Conservation (phyloP, 64 coral and sea anemone species). For the Dendrophyllia cribrosa region DNA sequence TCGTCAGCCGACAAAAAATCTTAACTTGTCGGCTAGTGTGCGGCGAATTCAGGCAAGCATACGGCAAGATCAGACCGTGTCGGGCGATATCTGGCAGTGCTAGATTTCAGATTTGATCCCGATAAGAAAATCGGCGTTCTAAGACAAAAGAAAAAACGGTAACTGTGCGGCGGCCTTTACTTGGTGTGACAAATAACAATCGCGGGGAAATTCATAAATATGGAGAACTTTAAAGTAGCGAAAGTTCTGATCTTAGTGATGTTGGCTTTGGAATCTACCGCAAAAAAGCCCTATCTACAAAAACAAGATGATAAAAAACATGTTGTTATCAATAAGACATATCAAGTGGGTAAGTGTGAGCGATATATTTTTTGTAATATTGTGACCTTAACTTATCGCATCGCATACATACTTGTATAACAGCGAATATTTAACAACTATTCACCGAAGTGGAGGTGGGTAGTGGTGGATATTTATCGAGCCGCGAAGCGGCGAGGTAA, state of each 20-base stretch:
- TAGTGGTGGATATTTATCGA: background rate
- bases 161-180: background rate
- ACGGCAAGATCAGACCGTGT: no score
- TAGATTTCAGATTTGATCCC: no score
- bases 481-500: background rate
- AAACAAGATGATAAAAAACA: slow-evolving; percentile 16
- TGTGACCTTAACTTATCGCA: no score
- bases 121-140: no score
- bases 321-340: background rate
- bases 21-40: no score
- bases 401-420: background rate
- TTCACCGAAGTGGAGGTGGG: no score
- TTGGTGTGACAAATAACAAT: background rate
- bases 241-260: background rate
- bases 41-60: no score
- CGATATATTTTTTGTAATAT: background rate
- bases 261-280: background rate
- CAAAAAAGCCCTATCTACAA: no score
- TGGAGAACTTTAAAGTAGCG: background rate
- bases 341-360: background rate
- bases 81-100: no score
- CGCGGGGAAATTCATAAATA: background rate
- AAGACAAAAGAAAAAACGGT: no score
- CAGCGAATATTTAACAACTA: background rate
- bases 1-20: background rate